Evolutionary conservation across 2,888 invertebrate species (phyloP).

Genomic region (Malthinus flaveolus): DNA sequence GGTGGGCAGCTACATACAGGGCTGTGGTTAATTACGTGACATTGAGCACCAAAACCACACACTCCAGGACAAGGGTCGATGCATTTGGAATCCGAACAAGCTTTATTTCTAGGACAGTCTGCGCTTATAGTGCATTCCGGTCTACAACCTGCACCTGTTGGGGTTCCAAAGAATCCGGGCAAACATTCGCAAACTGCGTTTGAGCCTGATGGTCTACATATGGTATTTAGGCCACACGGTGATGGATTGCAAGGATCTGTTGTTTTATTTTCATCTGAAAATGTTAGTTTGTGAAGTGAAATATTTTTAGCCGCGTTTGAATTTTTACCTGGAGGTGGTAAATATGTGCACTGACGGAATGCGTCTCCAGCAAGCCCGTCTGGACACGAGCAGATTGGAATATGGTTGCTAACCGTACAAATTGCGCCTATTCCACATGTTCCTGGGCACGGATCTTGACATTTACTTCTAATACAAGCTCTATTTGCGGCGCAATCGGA

Average conservation of each 20-base stretch:
- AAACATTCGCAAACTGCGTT: slow-evolving; percentile 74
- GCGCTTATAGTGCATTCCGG: slow-evolving; percentile 83
- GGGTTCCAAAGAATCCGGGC: slow-evolving; percentile 73
- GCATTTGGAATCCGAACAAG: slow-evolving; percentile 80
- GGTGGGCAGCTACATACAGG: slow-evolving; percentile 81
- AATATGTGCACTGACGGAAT: slow-evolving; percentile 55
- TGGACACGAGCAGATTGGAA: slow-evolving; percentile 64
- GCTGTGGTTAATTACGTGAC: slow-evolving; percentile 80
- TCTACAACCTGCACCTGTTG: slow-evolving; percentile 71
- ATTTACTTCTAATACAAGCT: slow-evolving; percentile 81
- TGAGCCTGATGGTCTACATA: slow-evolving; percentile 62
- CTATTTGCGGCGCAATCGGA: slow-evolving; percentile 81
- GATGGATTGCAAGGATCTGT: slow-evolving; percentile 59
- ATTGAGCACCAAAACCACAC: slow-evolving; percentile 77
- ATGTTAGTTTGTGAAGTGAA: no score
- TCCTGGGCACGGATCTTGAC: slow-evolving; percentile 81
- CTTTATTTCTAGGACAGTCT: slow-evolving; percentile 74
- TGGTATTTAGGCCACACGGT: slow-evolving; percentile 79
- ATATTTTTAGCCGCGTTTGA: no score
- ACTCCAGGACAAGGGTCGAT: slow-evolving; percentile 79
- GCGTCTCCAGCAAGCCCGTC: slow-evolving; percentile 60
- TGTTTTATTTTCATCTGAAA: slow-evolving; percentile 41
- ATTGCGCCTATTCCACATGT: slow-evolving; percentile 83
- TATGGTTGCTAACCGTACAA: slow-evolving; percentile 72
- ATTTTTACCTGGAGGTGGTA: slow-evolving; percentile 46